Conservation (phyloP, 2,888 invertebrate genomes). For the Lochmaea crataegi region DNA sequence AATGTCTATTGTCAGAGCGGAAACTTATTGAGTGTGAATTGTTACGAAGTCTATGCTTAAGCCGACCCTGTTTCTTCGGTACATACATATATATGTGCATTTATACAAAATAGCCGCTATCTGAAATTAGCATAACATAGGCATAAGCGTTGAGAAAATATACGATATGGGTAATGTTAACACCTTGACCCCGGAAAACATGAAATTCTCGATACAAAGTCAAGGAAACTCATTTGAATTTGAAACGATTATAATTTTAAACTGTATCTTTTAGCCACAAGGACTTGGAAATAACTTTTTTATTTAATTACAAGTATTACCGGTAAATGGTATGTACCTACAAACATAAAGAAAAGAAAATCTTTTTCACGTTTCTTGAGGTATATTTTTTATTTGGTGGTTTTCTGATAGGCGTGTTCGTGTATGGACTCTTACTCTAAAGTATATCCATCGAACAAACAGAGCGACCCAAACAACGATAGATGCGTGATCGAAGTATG, state of each 20-base stretch:
- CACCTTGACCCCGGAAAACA: conserved; percentile 31
- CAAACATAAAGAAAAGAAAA: not conserved
- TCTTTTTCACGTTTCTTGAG: too few species aligned
- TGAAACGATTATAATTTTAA: conserved; percentile 2
- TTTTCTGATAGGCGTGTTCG: too few species aligned
- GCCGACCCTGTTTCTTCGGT: not conserved
- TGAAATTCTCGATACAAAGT: conserved; percentile 18
- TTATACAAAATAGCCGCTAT: conserved; percentile 3
- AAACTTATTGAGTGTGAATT: too few species aligned
- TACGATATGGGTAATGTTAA: conserved; percentile 27
- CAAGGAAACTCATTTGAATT: conserved; percentile 23
- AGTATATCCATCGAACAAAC: too few species aligned
- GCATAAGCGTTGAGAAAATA: conserved; percentile 6
- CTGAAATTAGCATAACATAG: conserved; percentile 10
- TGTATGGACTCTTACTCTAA: too few species aligned
- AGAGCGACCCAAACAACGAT: too few species aligned
- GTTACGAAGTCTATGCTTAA: not conserved
- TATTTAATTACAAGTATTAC: not conserved
- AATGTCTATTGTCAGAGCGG: not conserved
- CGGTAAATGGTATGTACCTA: not conserved
- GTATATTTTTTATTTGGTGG: too few species aligned
- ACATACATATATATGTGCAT: not conserved
- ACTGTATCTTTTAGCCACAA: not conserved
- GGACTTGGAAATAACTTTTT: not conserved
- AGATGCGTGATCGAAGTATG: too few species aligned